Evolutionary conservation across 2,113 vertebrate genomes (phyloP), one percentile per base, ranked within the genome.

Genomic region (Podocnemis expansa): DNA sequence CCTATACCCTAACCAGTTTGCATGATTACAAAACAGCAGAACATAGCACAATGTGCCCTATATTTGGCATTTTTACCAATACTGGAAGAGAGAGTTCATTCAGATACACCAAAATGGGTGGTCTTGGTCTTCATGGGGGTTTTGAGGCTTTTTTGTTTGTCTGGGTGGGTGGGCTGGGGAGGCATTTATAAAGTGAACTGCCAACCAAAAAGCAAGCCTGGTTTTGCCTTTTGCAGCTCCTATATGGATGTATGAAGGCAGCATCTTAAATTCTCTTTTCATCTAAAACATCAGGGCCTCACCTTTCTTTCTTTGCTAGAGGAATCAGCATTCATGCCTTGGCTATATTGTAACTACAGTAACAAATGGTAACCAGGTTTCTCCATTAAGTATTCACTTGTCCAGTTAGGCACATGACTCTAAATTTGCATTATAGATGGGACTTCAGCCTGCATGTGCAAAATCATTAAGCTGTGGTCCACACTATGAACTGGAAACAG

Each of bases 161-260:
- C n/a, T n/a, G n/a, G n/a, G n/a, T n/a, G n/a, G n/a, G n/a, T n/a
- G n/a, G 47, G 47, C 47, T 47, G 47, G 47, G 10, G 47, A 10
- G 47, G 47, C 47, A 47, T 41, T 41, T 24, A 41, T 22, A 10
- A 45, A 43, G 73, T 43, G 41, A 45, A n/a, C 1, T 78, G 63
- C 55, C 55, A 7, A 10, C 11, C 2, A 75, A 14, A 11, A 38
- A 75, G 34, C 8, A 19, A 88, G 79, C 19, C 49, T 5, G 45
- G 84, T 73, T 63, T n/a, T 31, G 82, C 87, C 76, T 9, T 8
- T 63, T 78, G 84, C 84, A 54, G 60, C 87, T 84, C 93, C 82
- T 31, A n/a, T 88, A 29, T 12, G 14, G 4, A 16, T 0, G 7
- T 0, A 21, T 41, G 29, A 16, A 70, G 55, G 14, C 29, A 11